Conservation (phyloP, 2,797 vertebrate genomes). For the Enteromius afrohamiltoni region DNA sequence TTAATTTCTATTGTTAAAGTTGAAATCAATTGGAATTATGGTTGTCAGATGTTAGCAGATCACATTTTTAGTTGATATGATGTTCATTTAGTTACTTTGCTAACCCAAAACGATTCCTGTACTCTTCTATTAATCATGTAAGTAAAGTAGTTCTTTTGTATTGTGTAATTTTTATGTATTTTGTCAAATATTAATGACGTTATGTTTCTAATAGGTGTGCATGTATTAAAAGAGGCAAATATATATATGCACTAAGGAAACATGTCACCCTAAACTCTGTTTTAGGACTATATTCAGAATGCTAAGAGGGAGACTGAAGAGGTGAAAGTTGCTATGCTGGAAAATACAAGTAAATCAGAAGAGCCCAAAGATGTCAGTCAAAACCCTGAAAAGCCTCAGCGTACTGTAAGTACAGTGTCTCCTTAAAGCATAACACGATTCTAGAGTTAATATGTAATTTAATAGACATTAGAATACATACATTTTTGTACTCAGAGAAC, state of each 20-base stretch:
- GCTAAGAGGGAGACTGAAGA: constrained; percentile 70
- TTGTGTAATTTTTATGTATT: neutral
- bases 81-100: neutral
- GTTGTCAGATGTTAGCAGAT: neutral
- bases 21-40: neutral
- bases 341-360: constrained; percentile 73
- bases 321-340: constrained; percentile 78
- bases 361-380: constrained; percentile 71
- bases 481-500: neutral
- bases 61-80: neutral
- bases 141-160: neutral
- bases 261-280: neutral
- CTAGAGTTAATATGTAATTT: neutral
- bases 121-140: neutral
- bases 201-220: neutral
- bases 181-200: neutral
- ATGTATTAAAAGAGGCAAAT: constrained; percentile 3
- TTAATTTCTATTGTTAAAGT: neutral
- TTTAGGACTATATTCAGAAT: constrained; percentile 65
- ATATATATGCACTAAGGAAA: neutral
- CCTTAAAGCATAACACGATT: neutral
- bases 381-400: constrained; percentile 68
- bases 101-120: neutral
- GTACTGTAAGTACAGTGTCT: constrained; percentile 61
- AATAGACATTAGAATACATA: neutral